phyloP scores from a whole-genome alignment of 2,113 vertebrate species.

The Manacus vitellinus region DNA sequence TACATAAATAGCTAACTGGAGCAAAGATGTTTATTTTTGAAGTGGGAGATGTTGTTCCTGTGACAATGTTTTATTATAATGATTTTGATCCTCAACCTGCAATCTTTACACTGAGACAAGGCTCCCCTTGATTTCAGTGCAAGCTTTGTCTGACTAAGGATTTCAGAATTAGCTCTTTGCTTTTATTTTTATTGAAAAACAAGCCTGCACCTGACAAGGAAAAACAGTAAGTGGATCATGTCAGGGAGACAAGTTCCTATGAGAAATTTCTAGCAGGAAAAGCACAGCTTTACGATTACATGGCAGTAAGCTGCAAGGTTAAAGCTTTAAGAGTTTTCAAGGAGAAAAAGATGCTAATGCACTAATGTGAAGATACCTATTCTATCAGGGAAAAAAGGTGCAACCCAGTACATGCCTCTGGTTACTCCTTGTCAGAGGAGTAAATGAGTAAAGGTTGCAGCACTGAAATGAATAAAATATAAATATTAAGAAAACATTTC shows the following conservation, averaged over 20 bases:
- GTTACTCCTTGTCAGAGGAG: background rate
- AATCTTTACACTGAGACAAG: constrained; percentile 33
- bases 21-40: constrained; percentile 52
- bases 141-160: constrained; percentile 20
- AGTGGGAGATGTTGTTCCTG: constrained; percentile 34
- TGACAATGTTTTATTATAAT: constrained; percentile 48
- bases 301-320: background rate
- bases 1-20: constrained; percentile 55
- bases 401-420: background rate
- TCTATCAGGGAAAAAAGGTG: background rate
- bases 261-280: constrained; percentile 54
- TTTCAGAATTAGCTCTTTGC: constrained; percentile 51
- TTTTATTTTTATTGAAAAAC: constrained; percentile 58
- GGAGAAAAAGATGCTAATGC: background rate
- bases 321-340: background rate
- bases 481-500: background rate
- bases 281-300: background rate
- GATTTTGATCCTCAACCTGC: constrained; percentile 53
- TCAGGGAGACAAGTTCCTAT: constrained; percentile 9
- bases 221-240: constrained; percentile 49
- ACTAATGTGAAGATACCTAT: background rate
- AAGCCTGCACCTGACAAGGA: constrained; percentile 13
- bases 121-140: constrained; percentile 1
- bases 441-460: background rate
- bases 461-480: background rate